Evolutionary conservation across 2,797 vertebrate species (phyloP).

Genomic region (Spondyliosoma cantharus): DNA sequence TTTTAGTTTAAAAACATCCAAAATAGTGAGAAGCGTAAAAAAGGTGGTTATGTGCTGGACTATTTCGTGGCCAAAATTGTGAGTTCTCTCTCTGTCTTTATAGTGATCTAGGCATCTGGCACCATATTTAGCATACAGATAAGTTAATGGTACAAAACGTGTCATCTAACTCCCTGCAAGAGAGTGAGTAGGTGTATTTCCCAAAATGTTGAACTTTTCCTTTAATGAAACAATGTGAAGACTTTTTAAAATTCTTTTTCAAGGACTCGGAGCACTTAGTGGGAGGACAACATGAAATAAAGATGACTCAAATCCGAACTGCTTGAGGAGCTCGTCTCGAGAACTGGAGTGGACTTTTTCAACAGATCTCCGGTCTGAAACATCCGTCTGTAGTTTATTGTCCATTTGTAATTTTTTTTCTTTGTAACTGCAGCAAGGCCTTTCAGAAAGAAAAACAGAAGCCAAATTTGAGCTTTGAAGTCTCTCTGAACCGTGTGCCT

Average conservation of each 20-base stretch:
- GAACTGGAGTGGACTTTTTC: not conserved
- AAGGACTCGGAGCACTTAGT: slow-evolving; percentile 1
- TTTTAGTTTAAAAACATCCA: too few species aligned
- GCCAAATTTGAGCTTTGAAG: not conserved
- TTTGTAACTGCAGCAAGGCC: slow-evolving; percentile 1
- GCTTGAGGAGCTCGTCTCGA: not conserved
- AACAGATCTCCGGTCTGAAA: slow-evolving; percentile 12
- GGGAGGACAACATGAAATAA: not conserved
- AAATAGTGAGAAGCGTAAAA: too few species aligned
- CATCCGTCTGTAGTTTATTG: slow-evolving; percentile 10
- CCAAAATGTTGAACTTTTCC: not conserved
- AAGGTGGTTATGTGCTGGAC: too few species aligned
- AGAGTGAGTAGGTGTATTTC: not conserved
- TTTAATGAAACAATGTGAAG: slow-evolving; percentile 37
- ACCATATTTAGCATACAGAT: not conserved
- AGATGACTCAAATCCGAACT: not conserved
- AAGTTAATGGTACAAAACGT: not conserved
- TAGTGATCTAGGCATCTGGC: not conserved
- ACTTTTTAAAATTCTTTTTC: slow-evolving; percentile 11
- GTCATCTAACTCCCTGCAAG: not conserved
- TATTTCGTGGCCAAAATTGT: too few species aligned
- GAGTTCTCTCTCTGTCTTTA: not conserved
- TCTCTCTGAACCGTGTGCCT: slow-evolving; percentile 66
- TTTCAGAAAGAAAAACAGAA: slow-evolving; percentile 7
- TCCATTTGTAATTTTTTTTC: not conserved